These are phyloP conservation scores for Drosophila siamana DNA, from an alignment of 2,888 invertebrate genomes.

Conservation along the genomic window DNA sequence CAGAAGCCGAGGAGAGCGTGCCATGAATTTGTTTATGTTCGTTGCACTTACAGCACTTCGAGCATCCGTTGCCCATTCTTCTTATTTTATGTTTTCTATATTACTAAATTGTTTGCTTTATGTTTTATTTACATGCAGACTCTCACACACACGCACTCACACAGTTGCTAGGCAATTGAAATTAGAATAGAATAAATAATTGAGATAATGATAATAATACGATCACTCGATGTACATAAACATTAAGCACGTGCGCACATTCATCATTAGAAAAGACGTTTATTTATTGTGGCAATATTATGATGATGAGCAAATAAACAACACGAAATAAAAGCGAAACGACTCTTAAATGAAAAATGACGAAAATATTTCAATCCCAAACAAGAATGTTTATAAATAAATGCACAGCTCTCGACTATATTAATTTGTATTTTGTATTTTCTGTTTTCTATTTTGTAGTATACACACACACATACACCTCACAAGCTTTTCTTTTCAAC, in stretches of 20 bases:
- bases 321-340: slow-evolving; percentile 26
- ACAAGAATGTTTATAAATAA: slow-evolving; percentile 77
- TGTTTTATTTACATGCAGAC: slow-evolving; percentile 37
- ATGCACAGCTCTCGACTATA: slow-evolving; percentile 49
- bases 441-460: slow-evolving; percentile 13
- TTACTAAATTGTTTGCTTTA: slow-evolving; percentile 36
- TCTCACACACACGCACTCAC: slow-evolving; percentile 11
- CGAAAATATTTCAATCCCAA: slow-evolving; percentile 69
- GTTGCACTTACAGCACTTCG: slow-evolving; percentile 85
- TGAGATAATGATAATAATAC: slow-evolving; percentile 3
- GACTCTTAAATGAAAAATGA: slow-evolving; percentile 54
- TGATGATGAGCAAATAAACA: slow-evolving; percentile 65
- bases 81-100: neutral
- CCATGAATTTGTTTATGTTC: slow-evolving; percentile 83
- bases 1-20: slow-evolving; percentile 83
- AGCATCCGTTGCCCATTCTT: slow-evolving; percentile 85
- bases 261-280: slow-evolving; percentile 42
- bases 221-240: neutral
- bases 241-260: slow-evolving; percentile 59
- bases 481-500: slow-evolving; percentile 8
- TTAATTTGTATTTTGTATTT: slow-evolving; percentile 67
- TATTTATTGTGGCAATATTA: slow-evolving; percentile 66
- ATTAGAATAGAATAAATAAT: slow-evolving; percentile 4
- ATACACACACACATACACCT: slow-evolving; percentile 23
- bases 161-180: slow-evolving; percentile 25